These are phyloP conservation scores for Danio albolineatus DNA, from an alignment of 2,797 vertebrate species.

Conservation along the genomic window DNA sequence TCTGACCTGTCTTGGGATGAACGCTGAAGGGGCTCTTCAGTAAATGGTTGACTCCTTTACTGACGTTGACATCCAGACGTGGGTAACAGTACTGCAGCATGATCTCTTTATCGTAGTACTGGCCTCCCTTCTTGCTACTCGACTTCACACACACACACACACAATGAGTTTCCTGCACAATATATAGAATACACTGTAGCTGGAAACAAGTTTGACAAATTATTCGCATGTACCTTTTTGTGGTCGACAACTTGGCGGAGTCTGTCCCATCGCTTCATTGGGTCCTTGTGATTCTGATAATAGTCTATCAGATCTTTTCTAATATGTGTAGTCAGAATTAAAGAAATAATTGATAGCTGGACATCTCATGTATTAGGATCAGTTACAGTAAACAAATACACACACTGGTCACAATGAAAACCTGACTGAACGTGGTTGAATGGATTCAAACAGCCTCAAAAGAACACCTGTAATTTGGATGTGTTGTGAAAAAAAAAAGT, in stretches of 20 bases:
- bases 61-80: slow-evolving; percentile 93
- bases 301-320: slow-evolving; percentile 69
- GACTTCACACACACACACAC: slow-evolving; percentile 64
- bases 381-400: not conserved
- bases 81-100: slow-evolving; percentile 98
- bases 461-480: no score
- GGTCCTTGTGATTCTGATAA: slow-evolving; percentile 74
- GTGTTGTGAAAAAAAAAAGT: no score
- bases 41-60: slow-evolving; percentile 94
- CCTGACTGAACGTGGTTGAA: no score
- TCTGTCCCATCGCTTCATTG: slow-evolving; percentile 72
- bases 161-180: not conserved
- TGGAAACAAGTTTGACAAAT: not conserved
- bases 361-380: not conserved
- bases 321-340: slow-evolving; percentile 73
- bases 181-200: not conserved
- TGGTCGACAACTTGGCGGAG: slow-evolving; percentile 58
- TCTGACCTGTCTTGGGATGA: slow-evolving; percentile 93
- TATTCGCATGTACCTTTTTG: slow-evolving; percentile 69
- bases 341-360: slow-evolving; percentile 56
- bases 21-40: slow-evolving; percentile 98
- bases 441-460: no score
- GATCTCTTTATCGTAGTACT: slow-evolving; percentile 85
- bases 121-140: slow-evolving; percentile 71
- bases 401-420: not conserved